Evolutionary conservation across 2,797 vertebrate genomes (phyloP), one percentile per base, ranked within the genome.

Genomic region (Brachymystax lenok): DNA sequence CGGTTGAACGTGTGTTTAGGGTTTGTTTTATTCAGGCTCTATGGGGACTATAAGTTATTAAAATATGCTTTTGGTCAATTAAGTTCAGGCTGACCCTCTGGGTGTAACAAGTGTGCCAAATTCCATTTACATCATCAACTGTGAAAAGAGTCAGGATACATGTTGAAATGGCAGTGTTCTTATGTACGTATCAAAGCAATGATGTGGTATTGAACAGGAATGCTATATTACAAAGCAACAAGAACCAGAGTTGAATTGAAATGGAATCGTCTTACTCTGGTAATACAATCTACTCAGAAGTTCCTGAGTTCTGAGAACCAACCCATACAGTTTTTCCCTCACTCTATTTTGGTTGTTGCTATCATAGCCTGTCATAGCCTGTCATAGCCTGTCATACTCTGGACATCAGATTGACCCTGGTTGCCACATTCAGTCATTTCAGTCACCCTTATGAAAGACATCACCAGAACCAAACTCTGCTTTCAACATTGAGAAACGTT

Each of bases 21-120:
- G 77, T 85, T 84, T 86, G 80, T 82, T 90, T 90, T 89, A 80
- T 86, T 81, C 83, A 75, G 78, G 83, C 50, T 84, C 83, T 71
- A 16, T 35, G 28, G 75, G 78, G 83, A 87, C 46, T 74, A 78
- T 84, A 84, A 71, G 12, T 51, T 27, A 71, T 27, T 50, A 24
- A 52, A 71, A 52, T 27, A 71, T 14, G 69, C 46, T 71, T 27
- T 17, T 4, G 69, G 40, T 71, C 8, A 17, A 24, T 84, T 78
- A 77, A 79, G 86, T 87, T 89, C 85, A 69, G 74, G 83, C 75
- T 82, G 79, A 88, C 83, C 73, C 74, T 77, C 81, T 82, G 28
- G 69, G 35, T 30, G 35, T 84, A 80, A 81, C 77, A 59, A 74
- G 71, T 77, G 71, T 74, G 80, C 30, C 6, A 54, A 30, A 16